These are phyloP conservation scores for Rhabdomys dilectus DNA, from an alignment of 2,113 vertebrate genomes.

Conservation along the genomic window DNA sequence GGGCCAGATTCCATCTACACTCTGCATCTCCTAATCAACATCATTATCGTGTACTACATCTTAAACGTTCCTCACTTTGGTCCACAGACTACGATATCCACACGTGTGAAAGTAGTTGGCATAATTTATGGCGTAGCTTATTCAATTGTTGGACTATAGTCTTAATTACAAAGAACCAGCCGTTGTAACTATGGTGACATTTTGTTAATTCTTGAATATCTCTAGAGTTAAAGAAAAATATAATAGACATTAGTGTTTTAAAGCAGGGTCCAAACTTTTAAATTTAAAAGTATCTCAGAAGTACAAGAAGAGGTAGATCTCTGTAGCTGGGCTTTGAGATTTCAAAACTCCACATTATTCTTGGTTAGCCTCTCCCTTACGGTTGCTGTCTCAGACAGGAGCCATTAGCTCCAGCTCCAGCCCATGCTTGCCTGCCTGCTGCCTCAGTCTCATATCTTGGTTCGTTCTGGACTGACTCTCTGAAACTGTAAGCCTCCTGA, in stretches of 20 bases:
- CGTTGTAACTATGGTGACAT: conserved; percentile 49
- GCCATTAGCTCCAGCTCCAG: not conserved
- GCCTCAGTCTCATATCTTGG: not conserved
- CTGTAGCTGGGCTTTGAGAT: not conserved
- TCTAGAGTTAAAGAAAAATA: conserved; percentile 66
- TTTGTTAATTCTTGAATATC: conserved; percentile 67
- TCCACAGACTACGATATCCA: not conserved
- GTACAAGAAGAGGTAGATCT: not conserved
- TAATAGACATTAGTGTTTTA: conserved; percentile 42
- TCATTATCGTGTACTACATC: not conserved
- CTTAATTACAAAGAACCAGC: conserved; percentile 67
- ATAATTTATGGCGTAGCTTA: conserved; percentile 67
- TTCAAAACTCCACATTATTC: not conserved
- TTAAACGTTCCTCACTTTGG: conserved; percentile 25
- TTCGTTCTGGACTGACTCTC: not conserved
- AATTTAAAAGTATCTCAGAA: conserved; percentile 53
- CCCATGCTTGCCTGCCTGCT: no score
- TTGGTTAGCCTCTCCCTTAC: not conserved
- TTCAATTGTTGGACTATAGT: conserved; percentile 63
- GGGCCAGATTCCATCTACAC: not conserved
- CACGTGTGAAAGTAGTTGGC: not conserved
- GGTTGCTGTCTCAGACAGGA: not conserved
- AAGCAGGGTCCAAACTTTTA: conserved; percentile 68
- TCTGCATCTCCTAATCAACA: not conserved
- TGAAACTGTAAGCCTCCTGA: not conserved